Evolutionary conservation across 1,140 invertebrate species (phyloP).

Genomic region (Philopotamus ludificatus): DNA sequence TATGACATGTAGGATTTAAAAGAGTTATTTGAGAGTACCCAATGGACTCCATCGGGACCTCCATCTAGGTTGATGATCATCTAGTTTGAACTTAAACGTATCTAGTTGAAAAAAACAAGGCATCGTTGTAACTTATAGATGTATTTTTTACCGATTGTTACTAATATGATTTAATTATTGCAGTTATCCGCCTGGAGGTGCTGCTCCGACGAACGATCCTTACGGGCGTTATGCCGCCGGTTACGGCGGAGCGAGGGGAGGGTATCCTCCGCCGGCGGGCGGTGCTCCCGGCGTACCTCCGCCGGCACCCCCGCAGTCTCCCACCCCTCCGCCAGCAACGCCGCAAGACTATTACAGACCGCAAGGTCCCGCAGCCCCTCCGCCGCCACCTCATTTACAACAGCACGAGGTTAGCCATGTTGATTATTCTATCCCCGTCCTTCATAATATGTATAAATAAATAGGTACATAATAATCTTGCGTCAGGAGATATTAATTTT

Average conservation of each 20-base stretch:
- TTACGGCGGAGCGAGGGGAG: constrained; percentile 45
- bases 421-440: too few species aligned
- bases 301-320: constrained; percentile 49
- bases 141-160: not conserved
- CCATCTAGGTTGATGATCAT: too few species aligned
- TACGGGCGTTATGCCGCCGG: constrained; percentile 54
- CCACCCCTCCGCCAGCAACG: constrained; percentile 56
- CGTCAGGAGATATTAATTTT: too few species aligned
- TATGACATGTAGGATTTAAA: too few species aligned
- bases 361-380: constrained; percentile 60
- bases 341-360: constrained; percentile 67
- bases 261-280: constrained; percentile 44
- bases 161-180: constrained; percentile 18
- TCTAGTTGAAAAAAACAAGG: not conserved
- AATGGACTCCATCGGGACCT: too few species aligned
- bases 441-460: too few species aligned
- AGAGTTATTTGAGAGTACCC: too few species aligned
- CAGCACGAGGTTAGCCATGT: constrained; percentile 11
- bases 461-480: too few species aligned
- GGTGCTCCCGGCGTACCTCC: constrained; percentile 42
- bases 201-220: constrained; percentile 44
- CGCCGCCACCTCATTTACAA: constrained; percentile 24
- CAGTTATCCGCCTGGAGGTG: constrained; percentile 35
- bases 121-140: not conserved
- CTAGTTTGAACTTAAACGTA: not conserved